These are phyloP conservation scores for Hyalella azteca DNA, from an alignment of 2,888 invertebrate genomes.

Conservation along the genomic window DNA sequence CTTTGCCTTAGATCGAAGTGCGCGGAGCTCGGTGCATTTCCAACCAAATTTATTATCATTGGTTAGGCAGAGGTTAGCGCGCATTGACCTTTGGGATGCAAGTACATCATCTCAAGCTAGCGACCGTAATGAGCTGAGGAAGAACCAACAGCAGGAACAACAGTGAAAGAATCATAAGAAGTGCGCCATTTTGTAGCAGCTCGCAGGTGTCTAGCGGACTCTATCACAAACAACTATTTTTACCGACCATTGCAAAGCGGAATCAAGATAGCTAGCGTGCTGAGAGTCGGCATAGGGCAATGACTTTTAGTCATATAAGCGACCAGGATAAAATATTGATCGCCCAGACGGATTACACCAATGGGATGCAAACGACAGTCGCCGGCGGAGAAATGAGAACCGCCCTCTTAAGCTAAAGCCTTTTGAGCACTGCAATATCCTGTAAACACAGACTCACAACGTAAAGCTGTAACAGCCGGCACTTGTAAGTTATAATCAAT, in stretches of 20 bases:
- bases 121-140: slow-evolving; percentile 12
- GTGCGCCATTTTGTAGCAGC: slow-evolving; percentile 31
- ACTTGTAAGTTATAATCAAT: too few species aligned
- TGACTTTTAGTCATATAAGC: slow-evolving; percentile 24
- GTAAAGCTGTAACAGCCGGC: too few species aligned
- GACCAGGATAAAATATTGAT: slow-evolving; percentile 28
- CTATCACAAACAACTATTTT: background rate
- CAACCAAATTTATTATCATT: slow-evolving; percentile 28
- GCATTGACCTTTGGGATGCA: slow-evolving; percentile 20
- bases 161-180: slow-evolving; percentile 22
- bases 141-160: slow-evolving; percentile 3
- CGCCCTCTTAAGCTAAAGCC: too few species aligned
- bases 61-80: slow-evolving; percentile 32
- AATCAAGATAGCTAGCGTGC: background rate
- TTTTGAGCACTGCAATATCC: too few species aligned
- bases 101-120: slow-evolving; percentile 8
- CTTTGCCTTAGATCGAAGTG: background rate
- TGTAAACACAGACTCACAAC: too few species aligned
- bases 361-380: slow-evolving; percentile 19
- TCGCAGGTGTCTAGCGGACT: background rate
- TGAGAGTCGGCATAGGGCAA: background rate
- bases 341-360: slow-evolving; percentile 20
- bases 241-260: background rate
- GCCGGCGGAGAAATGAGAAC: slow-evolving; percentile 21
- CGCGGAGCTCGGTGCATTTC: slow-evolving; percentile 2